These are phyloP conservation scores for Leptopilina syphax DNA, from an alignment of 2,888 invertebrate genomes.

Conservation along the genomic window DNA sequence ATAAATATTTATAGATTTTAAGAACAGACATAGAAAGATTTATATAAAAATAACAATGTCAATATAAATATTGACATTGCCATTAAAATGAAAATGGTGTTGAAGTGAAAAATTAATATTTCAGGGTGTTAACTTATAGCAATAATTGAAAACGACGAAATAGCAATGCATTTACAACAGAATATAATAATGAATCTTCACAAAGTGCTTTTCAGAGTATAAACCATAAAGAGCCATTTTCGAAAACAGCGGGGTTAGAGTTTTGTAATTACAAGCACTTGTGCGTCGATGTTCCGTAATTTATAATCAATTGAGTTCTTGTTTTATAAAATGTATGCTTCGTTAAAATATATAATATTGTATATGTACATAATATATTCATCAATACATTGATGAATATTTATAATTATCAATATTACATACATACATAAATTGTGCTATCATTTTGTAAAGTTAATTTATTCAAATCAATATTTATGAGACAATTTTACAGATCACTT, in stretches of 20 bases:
- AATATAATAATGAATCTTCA: slow-evolving; percentile 10
- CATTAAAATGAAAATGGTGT: neutral
- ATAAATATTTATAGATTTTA: too few species aligned
- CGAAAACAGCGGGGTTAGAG: neutral
- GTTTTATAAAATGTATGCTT: slow-evolving; percentile 13
- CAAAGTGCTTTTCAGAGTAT: slow-evolving; percentile 26
- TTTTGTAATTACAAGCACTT: slow-evolving; percentile 24
- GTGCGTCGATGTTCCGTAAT: slow-evolving; percentile 7
- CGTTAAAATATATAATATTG: neutral
- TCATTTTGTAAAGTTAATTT: neutral
- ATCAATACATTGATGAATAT: neutral
- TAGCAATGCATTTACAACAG: neutral
- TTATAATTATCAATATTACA: neutral
- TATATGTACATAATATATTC: neutral
- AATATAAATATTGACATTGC: neutral
- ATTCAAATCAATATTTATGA: neutral
- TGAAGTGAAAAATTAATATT: neutral
- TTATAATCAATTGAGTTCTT: slow-evolving; percentile 21
- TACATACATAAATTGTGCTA: neutral
- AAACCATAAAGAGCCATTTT: slow-evolving; percentile 19
- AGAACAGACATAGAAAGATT: too few species aligned
- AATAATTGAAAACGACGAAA: slow-evolving; percentile 1
- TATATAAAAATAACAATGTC: too few species aligned
- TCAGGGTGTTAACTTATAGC: neutral
- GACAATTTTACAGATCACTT: too few species aligned